Evolutionary conservation across 2,888 invertebrate species (phyloP), one percentile per base, ranked within the genome.

Genomic region (Drosophila recens): DNA sequence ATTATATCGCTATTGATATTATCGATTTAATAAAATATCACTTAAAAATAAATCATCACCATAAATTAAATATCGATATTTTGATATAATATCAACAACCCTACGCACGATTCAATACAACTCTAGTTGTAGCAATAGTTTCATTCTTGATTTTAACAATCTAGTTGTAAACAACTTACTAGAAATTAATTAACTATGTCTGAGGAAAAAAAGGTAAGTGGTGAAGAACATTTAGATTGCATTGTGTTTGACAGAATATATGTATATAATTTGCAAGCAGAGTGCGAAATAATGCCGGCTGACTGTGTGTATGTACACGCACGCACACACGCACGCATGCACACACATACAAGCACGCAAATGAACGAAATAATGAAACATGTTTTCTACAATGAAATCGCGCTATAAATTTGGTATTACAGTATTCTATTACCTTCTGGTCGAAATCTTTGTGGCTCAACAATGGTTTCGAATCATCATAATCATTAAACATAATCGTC

Each of bases 181-280:
- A 15, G 1, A 51, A 11, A 49, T 23, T 33, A 42, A 48, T 13
- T 38, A 9, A 65, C 9, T n/a, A 66, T 66, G 66, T 61, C 61
- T 10, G 66, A 66, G 10, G 61, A 66, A 66, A 66, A 66, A 33
- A 66, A 66, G 53, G 66, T 66, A n/a, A 52, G 27, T 43, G 11
- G 5, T 15, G 1, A 17, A 11, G 4, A 9, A 9, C 9, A 58
- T 11, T 23, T 4, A 23, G n/a, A 20, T 17, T 6, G 20, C 17
- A 27, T 11, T 15, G 49, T 58, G 20, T 27, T 5, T 30, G 3
- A 15, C 15, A 20, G 3, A 34, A 6, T 36, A 23, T 15, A 11
- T 13, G 4, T 36, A 23, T 15, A 11, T 13, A 9, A 43, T 23
- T 45, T 23, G 43, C 30, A 20, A 23, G 1, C 13, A 36, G 42